Evolutionary conservation across 2,888 invertebrate genomes (phyloP).

Genomic region (Heliconius hortense): DNA sequence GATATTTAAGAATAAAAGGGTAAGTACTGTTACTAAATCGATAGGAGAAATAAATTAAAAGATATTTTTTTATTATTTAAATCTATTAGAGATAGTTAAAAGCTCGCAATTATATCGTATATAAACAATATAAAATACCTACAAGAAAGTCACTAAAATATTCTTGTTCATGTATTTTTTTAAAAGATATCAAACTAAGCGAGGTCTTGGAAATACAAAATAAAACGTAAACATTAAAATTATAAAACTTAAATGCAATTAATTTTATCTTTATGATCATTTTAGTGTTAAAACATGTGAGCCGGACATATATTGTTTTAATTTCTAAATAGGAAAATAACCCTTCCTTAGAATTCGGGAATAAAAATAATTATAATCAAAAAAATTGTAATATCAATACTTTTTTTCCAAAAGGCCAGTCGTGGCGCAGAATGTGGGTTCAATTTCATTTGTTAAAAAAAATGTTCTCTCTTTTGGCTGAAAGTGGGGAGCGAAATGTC

Average conservation of each 20-base stretch:
- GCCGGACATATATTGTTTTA: neutral
- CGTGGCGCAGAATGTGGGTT: too few species aligned
- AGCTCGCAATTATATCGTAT: constrained; percentile 15
- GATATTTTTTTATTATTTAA: neutral
- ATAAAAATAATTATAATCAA: neutral
- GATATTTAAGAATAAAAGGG: constrained; percentile 30
- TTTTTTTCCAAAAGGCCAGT: too few species aligned
- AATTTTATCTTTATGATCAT: neutral
- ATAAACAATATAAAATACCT: neutral
- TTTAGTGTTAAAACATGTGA: neutral
- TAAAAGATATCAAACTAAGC: neutral
- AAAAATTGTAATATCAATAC: neutral
- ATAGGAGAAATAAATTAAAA: neutral
- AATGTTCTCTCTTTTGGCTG: too few species aligned
- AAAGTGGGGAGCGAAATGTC: too few species aligned
- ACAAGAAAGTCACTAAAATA: neutral
- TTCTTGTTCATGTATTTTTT: neutral
- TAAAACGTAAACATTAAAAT: neutral
- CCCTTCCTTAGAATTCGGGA: too few species aligned
- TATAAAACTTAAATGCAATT: neutral
- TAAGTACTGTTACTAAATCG: constrained; percentile 17
- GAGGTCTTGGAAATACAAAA: neutral
- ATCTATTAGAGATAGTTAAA: constrained; percentile 19
- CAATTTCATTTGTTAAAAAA: too few species aligned
- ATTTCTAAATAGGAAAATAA: neutral